Evolutionary conservation across 2,888 invertebrate species (phyloP).

Genomic region (Chrysina gloriosa): DNA sequence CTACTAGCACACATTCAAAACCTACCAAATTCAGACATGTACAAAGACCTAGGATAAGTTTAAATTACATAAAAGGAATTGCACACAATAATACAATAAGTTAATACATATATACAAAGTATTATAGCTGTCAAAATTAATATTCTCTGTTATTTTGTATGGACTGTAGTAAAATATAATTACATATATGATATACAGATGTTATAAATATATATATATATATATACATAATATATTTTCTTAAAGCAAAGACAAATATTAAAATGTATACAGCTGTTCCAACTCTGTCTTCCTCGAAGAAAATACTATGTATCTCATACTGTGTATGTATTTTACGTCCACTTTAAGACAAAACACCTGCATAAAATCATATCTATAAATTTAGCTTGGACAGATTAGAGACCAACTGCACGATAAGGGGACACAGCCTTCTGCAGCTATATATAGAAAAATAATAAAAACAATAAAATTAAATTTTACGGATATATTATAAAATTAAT

Average conservation of each 20-base stretch:
- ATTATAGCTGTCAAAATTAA: conserved; percentile 33
- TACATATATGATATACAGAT: too few relatives aligned
- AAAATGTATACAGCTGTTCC: too few relatives aligned
- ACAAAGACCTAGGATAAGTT: conserved; percentile 13
- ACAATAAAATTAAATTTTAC: conserved; percentile 19
- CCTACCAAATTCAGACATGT: conserved; percentile 26
- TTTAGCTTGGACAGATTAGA: conserved; percentile 20
- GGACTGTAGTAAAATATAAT: too few relatives aligned
- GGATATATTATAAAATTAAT: conserved; percentile 27
- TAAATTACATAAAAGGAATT: conserved; percentile 27
- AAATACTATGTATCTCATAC: too few relatives aligned
- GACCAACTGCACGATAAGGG: conserved; percentile 26
- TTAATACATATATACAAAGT: conserved; percentile 29
- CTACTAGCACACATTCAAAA: conserved; percentile 7
- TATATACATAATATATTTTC: not conserved
- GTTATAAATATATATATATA: too few relatives aligned
- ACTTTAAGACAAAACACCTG: conserved; percentile 2
- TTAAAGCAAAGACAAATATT: too few relatives aligned
- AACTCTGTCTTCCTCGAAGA: too few relatives aligned
- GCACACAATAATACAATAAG: conserved; percentile 30
- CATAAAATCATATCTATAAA: conserved; percentile 3
- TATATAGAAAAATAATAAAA: conserved; percentile 23
- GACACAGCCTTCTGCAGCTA: conserved; percentile 32
- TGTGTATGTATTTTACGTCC: not conserved
- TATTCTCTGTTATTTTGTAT: not conserved